Conservation (phyloP, 2,113 vertebrate species). For the Pomatostomus ruficeps region DNA sequence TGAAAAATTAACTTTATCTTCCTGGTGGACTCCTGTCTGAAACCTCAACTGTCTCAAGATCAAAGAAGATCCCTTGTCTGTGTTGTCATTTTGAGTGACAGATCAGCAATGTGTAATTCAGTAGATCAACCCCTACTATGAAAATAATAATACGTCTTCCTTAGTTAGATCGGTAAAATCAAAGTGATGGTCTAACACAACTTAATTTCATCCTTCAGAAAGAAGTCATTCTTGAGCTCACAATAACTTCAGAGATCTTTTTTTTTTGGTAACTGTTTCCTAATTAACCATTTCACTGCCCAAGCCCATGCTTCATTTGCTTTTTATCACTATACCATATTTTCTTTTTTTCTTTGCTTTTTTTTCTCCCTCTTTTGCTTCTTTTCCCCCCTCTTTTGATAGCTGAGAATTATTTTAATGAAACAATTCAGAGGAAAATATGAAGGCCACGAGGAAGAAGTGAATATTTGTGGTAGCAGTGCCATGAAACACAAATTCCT, state of each 20-base stretch:
- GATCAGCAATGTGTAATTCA: conserved; percentile 47
- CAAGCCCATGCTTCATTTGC: neutral
- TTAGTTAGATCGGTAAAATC: conserved; percentile 67
- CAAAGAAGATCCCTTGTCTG: conserved; percentile 61
- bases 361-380: neutral
- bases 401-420: neutral
- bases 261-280: neutral
- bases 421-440: neutral
- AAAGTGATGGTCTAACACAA: conserved; percentile 68
- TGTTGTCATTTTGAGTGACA: conserved; percentile 72
- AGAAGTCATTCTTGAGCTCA: conserved; percentile 44
- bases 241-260: conserved; percentile 39
- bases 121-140: conserved; percentile 49
- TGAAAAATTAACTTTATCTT: conserved; percentile 34
- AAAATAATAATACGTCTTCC: conserved; percentile 69
- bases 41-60: conserved; percentile 61
- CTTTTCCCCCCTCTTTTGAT: neutral
- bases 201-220: conserved; percentile 69
- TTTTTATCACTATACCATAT: neutral
- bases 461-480: neutral
- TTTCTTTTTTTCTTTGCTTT: neutral
- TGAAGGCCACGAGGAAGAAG: neutral
- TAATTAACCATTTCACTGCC: conserved; percentile 52
- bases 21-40: conserved; percentile 31
- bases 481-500: neutral